Evolutionary conservation across 2,888 invertebrate genomes (phyloP).

Genomic region (Ditula angustiorana): DNA sequence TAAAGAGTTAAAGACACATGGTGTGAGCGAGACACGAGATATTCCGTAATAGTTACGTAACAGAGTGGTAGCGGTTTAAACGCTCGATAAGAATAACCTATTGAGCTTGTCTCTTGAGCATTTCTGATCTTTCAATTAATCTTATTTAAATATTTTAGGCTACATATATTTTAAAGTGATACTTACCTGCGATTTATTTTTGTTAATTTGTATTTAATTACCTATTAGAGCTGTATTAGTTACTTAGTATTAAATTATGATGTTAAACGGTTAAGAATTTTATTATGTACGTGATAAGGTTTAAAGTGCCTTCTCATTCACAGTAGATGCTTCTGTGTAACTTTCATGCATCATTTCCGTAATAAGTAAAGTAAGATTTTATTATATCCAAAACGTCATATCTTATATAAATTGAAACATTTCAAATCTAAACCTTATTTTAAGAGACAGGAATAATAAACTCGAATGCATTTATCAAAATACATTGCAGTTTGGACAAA

Average conservation of each 20-base stretch:
- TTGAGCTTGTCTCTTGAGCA: background rate
- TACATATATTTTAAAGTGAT: conserved; percentile 18
- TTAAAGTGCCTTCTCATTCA: conserved; percentile 34
- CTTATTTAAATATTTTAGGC: background rate
- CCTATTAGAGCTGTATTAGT: conserved; percentile 1
- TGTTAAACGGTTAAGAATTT: conserved; percentile 12
- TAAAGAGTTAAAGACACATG: no score
- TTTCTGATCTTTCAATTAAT: background rate
- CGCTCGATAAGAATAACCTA: background rate
- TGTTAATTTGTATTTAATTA: background rate
- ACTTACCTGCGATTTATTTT: conserved; percentile 29
- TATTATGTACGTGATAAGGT: conserved; percentile 25
- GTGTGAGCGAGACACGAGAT: no score
- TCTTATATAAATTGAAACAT: background rate
- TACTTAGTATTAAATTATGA: conserved; percentile 6
- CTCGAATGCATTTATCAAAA: conserved; percentile 18
- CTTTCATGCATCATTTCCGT: conserved; percentile 7
- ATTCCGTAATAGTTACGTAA: no score
- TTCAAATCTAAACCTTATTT: background rate
- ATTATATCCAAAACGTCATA: background rate
- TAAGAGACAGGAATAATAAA: background rate
- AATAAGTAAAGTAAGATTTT: conserved; percentile 3
- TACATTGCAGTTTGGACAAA: background rate
- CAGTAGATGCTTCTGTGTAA: conserved; percentile 31
- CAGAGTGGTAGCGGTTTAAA: background rate